Evolutionary conservation across 2,113 vertebrate species (phyloP).

Genomic region (Nesoenas mayeri): DNA sequence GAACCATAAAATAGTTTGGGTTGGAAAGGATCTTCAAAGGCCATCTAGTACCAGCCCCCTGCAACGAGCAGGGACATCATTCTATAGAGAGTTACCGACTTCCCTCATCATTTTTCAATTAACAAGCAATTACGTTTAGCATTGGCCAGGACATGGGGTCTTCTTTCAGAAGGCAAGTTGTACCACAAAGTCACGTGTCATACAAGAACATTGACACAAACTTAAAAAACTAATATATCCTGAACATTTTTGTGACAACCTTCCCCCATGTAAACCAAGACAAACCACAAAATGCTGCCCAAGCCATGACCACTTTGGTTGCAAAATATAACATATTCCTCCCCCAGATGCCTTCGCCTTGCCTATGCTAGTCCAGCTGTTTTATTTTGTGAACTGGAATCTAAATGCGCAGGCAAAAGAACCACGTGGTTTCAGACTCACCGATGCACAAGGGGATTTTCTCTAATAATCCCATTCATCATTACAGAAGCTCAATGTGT

Average conservation of each 20-base stretch:
- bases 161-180: background rate
- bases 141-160: background rate
- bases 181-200: background rate
- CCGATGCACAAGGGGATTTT: background rate
- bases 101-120: background rate
- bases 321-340: accelerated
- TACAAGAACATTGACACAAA: accelerated
- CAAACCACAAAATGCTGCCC: background rate
- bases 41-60: no score
- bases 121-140: background rate
- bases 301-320: background rate
- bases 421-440: background rate
- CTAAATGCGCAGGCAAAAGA: background rate
- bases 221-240: background rate
- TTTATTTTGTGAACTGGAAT: background rate
- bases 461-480: slow-evolving; percentile 9
- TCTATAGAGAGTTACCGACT: background rate
- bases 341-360: background rate
- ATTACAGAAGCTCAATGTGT: slow-evolving; percentile 14
- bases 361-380: background rate
- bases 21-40: no score
- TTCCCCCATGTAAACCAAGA: background rate
- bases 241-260: background rate
- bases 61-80: no score
- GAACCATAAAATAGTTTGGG: no score